These are phyloP conservation scores for Cinara cedri DNA, from an alignment of 2,888 invertebrate genomes.

Conservation along the genomic window DNA sequence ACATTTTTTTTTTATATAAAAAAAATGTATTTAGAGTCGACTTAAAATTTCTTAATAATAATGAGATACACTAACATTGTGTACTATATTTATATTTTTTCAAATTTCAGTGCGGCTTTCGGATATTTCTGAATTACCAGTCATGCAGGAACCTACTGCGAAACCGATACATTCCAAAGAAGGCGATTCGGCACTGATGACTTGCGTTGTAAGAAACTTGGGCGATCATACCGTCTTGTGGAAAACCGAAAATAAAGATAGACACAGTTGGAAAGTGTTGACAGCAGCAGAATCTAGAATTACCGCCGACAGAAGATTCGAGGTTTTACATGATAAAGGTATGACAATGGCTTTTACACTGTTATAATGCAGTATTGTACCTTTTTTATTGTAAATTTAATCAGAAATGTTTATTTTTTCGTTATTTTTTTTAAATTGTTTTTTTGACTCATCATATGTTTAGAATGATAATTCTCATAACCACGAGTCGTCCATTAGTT, in stretches of 20 bases:
- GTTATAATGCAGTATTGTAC: background rate
- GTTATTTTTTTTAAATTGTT: background rate
- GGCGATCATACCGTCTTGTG: slow-evolving; percentile 78
- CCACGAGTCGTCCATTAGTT: background rate
- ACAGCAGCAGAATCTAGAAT: slow-evolving; percentile 79
- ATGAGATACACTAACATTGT: too few relatives aligned
- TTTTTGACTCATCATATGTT: slow-evolving; percentile 8
- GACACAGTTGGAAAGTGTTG: slow-evolving; percentile 66
- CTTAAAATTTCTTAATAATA: too few relatives aligned
- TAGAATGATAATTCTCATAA: slow-evolving; percentile 14
- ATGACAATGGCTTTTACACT: slow-evolving; percentile 59
- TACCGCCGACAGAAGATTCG: slow-evolving; percentile 75
- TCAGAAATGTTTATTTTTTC: too few relatives aligned
- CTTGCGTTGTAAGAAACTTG: slow-evolving; percentile 77
- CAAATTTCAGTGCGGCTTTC: slow-evolving; percentile 38
- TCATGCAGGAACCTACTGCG: slow-evolving; percentile 59
- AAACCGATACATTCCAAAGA: slow-evolving; percentile 69
- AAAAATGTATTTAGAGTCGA: too few relatives aligned
- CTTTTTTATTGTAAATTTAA: too few relatives aligned
- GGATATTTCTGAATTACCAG: slow-evolving; percentile 33
- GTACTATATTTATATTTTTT: too few relatives aligned
- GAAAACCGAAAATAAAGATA: slow-evolving; percentile 72
- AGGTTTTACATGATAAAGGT: slow-evolving; percentile 80
- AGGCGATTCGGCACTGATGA: slow-evolving; percentile 80
- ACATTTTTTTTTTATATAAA: too few relatives aligned